phyloP scores from a whole-genome alignment of 1,140 invertebrate genomes.

The Battus philenor region DNA sequence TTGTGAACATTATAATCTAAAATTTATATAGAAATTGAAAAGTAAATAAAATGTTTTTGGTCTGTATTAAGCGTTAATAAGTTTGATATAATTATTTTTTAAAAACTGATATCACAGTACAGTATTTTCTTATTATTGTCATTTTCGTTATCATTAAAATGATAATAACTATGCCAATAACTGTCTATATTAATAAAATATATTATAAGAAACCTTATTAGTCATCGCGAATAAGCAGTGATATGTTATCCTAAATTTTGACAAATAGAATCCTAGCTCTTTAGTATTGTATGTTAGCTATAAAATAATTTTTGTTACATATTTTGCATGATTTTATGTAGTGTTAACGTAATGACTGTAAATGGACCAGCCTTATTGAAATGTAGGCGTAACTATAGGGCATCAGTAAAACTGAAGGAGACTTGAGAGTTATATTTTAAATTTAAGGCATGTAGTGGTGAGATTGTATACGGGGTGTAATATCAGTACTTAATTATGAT shows the following conservation, averaged over 20 bases:
- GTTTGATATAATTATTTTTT: too few relatives aligned
- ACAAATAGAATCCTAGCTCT: slow-evolving; percentile 1
- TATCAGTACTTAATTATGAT: background rate
- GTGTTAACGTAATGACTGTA: slow-evolving; percentile 55
- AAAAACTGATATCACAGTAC: too few relatives aligned
- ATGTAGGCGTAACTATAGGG: slow-evolving; percentile 31
- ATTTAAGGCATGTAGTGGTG: slow-evolving; percentile 24
- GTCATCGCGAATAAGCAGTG: slow-evolving; percentile 19
- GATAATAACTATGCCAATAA: too few relatives aligned
- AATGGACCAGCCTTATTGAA: slow-evolving; percentile 59
- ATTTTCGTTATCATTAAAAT: too few relatives aligned
- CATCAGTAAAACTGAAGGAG: slow-evolving; percentile 51
- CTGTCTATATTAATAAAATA: slow-evolving; percentile 9
- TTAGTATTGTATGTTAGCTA: slow-evolving; percentile 23
- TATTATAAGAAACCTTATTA: slow-evolving; percentile 8
- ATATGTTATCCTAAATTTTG: slow-evolving; percentile 18
- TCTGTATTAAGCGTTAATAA: too few relatives aligned
- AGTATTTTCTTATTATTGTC: too few relatives aligned
- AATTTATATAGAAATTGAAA: too few relatives aligned
- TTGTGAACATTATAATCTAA: too few relatives aligned
- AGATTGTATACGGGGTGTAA: slow-evolving; percentile 15
- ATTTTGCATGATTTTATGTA: slow-evolving; percentile 51
- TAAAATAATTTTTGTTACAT: slow-evolving; percentile 37
- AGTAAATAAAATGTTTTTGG: too few relatives aligned
- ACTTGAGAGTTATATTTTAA: slow-evolving; percentile 15